These are phyloP conservation scores for Venusia cambrica DNA, from an alignment of 2,888 invertebrate genomes.

Conservation along the genomic window DNA sequence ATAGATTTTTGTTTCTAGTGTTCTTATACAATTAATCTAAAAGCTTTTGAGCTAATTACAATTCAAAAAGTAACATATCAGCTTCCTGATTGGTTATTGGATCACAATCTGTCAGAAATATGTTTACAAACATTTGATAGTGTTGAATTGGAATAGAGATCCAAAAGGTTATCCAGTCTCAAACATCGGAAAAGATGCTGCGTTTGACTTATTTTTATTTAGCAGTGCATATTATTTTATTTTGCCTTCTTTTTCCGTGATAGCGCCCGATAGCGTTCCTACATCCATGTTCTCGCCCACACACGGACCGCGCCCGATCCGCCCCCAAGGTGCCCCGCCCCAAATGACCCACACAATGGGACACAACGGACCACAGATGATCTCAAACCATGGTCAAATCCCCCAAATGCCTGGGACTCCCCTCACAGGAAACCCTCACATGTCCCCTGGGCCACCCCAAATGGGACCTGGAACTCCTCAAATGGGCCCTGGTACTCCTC, in stretches of 20 bases:
- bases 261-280: conserved; percentile 75
- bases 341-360: conserved; percentile 29
- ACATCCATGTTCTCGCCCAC: conserved; percentile 71
- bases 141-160: too few species aligned
- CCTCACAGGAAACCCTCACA: conserved; percentile 18
- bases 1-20: too few species aligned
- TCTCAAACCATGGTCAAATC: conserved; percentile 31
- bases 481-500: conserved; percentile 49
- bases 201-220: conserved; percentile 42
- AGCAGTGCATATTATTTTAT: conserved; percentile 47
- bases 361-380: conserved; percentile 37
- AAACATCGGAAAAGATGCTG: conserved; percentile 12
- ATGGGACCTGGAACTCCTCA: conserved; percentile 49
- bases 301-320: conserved; percentile 61
- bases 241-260: conserved; percentile 58
- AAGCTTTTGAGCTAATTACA: too few species aligned
- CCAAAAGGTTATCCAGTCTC: conserved; percentile 11
- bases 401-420: conserved; percentile 9
- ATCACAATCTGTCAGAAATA: too few species aligned
- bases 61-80: too few species aligned
- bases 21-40: too few species aligned
- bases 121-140: too few species aligned
- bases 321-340: conserved; percentile 57
- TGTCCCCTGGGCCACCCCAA: conserved; percentile 36
- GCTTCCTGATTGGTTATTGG: too few species aligned